Base-by-base conservation (phyloP, 2,888 invertebrate genomes). In the Metalampra italica region DNA sequence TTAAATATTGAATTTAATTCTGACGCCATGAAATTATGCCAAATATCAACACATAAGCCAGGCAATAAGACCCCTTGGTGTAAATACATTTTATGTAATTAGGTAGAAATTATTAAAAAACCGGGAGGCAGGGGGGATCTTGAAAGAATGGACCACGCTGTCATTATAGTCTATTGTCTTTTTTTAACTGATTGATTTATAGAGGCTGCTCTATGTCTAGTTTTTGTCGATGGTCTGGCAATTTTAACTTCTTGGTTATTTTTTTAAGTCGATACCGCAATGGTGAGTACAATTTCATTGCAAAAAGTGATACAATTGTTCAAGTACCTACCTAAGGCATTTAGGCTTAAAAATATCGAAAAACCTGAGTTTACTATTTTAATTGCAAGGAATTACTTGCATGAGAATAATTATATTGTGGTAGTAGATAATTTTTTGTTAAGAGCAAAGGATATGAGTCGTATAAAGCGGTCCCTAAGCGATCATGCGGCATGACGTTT, bases 1-100 rank as follows among this genome's bases (percentile, higher is more conserved):
- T 38, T 76, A 74, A 79, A 77, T 71, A 75, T 62, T 66, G 68
- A 68, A 71, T 70, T 65, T 63, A 71, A 68, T 65, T 52, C 57
- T 62, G 56, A 62, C 60, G 61, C 65, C 63, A 66, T 54, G 49
- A 46, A n/a, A 43, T 52, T 53, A 62, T 48, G 56, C 56, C 62
- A 64, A 78, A 74, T 72, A 71, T 63, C 48, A 49, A 38, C 38
- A 45, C 46, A 44, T 14, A 38, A 45, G 55, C 74, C 72, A 70
- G 52, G 61, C 46, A 49, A 44, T 29, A 48, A 61, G 76, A 68
- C 40, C 71, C 60, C 44, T 54, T 15, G 13, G 44, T 55, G 52
- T 52, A 52, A 59, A 62, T 55, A 52, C 34, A 53, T 46, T 54
- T 55, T 52, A 62, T 60, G 63, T 50, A 59, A 59, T 60, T 29